Evolutionary conservation across 2,113 vertebrate species (phyloP).

Genomic region (Spea multiplicata): DNA sequence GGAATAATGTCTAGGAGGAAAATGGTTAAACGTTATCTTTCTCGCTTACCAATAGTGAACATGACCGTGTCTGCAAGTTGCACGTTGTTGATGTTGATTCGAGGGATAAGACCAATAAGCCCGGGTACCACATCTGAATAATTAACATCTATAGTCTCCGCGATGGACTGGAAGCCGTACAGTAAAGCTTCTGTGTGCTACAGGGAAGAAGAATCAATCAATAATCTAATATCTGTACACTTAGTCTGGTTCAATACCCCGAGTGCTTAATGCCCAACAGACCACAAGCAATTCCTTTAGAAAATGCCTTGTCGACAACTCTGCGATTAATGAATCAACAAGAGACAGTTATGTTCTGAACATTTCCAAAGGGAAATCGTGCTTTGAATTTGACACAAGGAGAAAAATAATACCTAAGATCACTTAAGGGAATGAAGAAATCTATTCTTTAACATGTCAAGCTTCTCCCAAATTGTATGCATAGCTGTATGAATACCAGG

Average conservation of each 20-base stretch:
- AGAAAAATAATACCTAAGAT: too few relatives aligned
- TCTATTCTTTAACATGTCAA: too few relatives aligned
- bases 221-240: neutral
- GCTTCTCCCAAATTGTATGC: too few relatives aligned
- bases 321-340: too few relatives aligned
- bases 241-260: neutral
- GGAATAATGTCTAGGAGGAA: neutral
- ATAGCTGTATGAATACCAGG: too few relatives aligned
- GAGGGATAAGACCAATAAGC: constrained; percentile 93
- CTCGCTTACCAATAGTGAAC: constrained; percentile 94
- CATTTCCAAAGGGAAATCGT: too few relatives aligned
- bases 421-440: too few relatives aligned
- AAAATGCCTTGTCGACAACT: too few relatives aligned
- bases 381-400: too few relatives aligned
- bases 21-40: neutral
- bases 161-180: constrained; percentile 84
- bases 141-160: constrained; percentile 96
- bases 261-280: neutral
- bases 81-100: constrained; percentile 97
- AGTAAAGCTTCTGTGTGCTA: constrained; percentile 96
- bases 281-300: neutral
- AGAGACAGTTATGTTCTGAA: too few relatives aligned
- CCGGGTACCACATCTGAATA: constrained; percentile 97
- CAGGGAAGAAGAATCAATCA: constrained; percentile 25
- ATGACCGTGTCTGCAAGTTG: constrained; percentile 97